phyloP scores from a whole-genome alignment of 2,797 vertebrate species.

The Hydrocynus forskahlii region DNA sequence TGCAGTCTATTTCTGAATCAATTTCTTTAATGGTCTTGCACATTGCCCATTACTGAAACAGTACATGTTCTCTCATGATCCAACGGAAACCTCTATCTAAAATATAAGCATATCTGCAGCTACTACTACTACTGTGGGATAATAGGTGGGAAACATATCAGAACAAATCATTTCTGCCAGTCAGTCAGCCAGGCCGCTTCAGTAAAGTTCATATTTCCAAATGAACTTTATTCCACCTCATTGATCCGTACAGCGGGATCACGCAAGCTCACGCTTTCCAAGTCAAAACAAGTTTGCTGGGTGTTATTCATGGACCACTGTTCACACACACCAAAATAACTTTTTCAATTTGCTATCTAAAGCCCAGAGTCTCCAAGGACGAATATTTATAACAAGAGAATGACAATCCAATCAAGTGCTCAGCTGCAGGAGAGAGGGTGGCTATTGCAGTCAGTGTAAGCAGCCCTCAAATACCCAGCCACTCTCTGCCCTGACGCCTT shows the following conservation, averaged over 20 bases:
- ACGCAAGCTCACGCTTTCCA: slow-evolving; percentile 22
- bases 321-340: slow-evolving; percentile 10
- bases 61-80: too few species aligned
- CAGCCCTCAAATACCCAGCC: background rate
- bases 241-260: slow-evolving; percentile 1
- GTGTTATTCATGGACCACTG: slow-evolving; percentile 6
- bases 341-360: slow-evolving; percentile 24
- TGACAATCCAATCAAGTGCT: slow-evolving; percentile 42
- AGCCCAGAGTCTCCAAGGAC: slow-evolving; percentile 8
- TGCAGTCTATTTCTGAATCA: background rate
- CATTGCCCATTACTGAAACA: too few species aligned
- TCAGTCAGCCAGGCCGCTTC: background rate
- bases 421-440: slow-evolving; percentile 21
- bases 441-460: slow-evolving; percentile 31
- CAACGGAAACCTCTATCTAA: background rate
- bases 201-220: background rate
- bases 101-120: background rate
- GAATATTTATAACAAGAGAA: slow-evolving; percentile 34
- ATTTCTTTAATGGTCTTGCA: background rate
- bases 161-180: background rate
- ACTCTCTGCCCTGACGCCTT: background rate
- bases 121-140: background rate
- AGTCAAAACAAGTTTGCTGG: slow-evolving; percentile 25
- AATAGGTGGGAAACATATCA: background rate
- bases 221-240: background rate